These are phyloP conservation scores for Hippocampus barbouri DNA, from an alignment of 2,113 vertebrate species.

Conservation along the genomic window DNA sequence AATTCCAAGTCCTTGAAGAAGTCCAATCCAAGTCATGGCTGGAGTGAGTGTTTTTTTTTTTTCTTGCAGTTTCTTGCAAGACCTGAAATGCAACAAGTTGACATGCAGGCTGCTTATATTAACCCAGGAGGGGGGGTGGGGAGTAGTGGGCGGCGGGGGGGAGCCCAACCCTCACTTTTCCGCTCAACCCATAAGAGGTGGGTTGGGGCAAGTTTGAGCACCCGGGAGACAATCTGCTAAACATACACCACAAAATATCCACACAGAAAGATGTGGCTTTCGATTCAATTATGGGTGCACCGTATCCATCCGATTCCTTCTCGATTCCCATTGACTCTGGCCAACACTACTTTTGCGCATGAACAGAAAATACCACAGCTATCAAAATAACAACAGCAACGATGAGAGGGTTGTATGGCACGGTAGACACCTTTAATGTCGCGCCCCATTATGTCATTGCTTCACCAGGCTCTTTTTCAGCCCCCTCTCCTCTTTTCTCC, in stretches of 20 bases:
- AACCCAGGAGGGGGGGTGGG: not conserved
- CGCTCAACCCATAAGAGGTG: not conserved
- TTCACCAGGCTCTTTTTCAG: too few species aligned
- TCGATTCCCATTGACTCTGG: too few species aligned
- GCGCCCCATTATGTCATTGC: too few species aligned
- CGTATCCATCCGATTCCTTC: too few species aligned
- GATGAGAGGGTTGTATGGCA: too few species aligned
- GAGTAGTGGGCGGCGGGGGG: conserved; percentile 17
- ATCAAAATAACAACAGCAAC: too few species aligned
- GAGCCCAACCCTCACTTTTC: not conserved
- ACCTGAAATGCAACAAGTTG: not conserved
- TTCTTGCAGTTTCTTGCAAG: not conserved
- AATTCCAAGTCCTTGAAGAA: conserved; percentile 33
- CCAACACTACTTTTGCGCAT: too few species aligned
- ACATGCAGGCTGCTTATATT: conserved; percentile 24
- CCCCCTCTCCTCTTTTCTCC: too few species aligned
- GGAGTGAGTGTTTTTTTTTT: not conserved
- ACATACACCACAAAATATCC: not conserved
- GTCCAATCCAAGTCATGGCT: conserved; percentile 41
- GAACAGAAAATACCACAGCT: too few species aligned
- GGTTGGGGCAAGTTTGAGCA: too few species aligned
- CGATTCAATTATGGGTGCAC: too few species aligned
- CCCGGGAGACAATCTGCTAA: not conserved
- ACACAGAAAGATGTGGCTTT: not conserved
- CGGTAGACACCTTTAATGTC: too few species aligned